Percentiles rank a stretch among this genome's conserved stretches.
Evolutionary conservation across 1,140 invertebrate genomes (phyloP).

Genomic region (Cardiocondyla obscurior): DNA sequence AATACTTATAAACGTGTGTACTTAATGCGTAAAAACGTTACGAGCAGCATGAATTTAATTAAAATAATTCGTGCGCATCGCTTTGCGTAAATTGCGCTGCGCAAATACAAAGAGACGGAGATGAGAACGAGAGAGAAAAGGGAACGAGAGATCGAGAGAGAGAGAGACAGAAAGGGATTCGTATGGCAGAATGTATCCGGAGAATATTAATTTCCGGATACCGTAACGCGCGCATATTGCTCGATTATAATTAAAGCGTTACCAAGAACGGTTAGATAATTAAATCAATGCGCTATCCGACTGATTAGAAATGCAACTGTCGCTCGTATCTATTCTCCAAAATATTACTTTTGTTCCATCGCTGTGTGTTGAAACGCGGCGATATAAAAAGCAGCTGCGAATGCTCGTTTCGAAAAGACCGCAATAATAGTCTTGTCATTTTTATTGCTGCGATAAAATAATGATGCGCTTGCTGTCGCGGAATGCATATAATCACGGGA

Average conservation of each 20-base stretch:
- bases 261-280: constrained; percentile 52
- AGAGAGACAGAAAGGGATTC: background rate
- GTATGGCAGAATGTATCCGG: background rate
- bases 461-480: background rate
- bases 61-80: constrained; percentile 11
- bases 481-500: background rate
- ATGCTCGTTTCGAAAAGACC: background rate
- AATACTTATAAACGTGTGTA: background rate
- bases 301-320: constrained; percentile 4
- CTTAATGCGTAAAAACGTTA: background rate
- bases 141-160: background rate
- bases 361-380: background rate
- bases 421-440: background rate
- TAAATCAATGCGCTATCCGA: constrained; percentile 39
- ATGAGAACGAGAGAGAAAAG: background rate
- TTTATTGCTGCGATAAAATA: background rate
- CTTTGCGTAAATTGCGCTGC: constrained; percentile 7
- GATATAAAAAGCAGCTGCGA: background rate
- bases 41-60: constrained; percentile 33
- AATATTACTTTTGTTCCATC: constrained; percentile 38
- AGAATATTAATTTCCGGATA: constrained; percentile 58
- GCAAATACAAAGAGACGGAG: background rate
- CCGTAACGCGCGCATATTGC: background rate
- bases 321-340: background rate
- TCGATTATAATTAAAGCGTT: constrained; percentile 58